Evolutionary conservation across 2,797 vertebrate species (phyloP).

Genomic region (Lemur catta): DNA sequence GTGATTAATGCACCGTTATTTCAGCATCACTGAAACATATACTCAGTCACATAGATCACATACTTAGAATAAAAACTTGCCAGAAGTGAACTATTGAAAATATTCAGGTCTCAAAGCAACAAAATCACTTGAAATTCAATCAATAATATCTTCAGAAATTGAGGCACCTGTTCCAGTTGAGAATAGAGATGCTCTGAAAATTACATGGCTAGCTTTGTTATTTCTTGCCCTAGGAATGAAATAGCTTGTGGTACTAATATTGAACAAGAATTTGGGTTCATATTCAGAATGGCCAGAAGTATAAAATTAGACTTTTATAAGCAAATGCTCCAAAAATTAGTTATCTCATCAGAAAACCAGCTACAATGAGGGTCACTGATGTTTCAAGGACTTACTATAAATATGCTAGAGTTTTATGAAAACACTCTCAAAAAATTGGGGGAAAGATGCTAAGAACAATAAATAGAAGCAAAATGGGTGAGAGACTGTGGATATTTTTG

Average conservation of each 20-base stretch:
- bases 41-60: background rate
- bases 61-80: background rate
- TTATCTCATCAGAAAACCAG: background rate
- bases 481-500: background rate
- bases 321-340: background rate
- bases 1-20: conserved; percentile 7
- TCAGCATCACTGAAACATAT: background rate
- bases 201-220: background rate
- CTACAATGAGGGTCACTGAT: background rate
- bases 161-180: background rate
- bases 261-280: background rate
- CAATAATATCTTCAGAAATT: conserved; percentile 1
- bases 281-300: background rate
- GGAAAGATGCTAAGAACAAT: background rate
- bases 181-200: background rate
- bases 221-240: conserved; percentile 26
- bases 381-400: background rate
- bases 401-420: background rate
- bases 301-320: background rate
- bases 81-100: background rate
- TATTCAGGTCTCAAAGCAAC: background rate
- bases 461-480: background rate
- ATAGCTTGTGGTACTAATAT: background rate
- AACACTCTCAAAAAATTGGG: background rate
- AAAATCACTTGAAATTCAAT: conserved; percentile 32